These are phyloP conservation scores for Patiria miniata DNA, from an alignment of 35 echinoderm and acorn worm species.

Conservation along the genomic window DNA sequence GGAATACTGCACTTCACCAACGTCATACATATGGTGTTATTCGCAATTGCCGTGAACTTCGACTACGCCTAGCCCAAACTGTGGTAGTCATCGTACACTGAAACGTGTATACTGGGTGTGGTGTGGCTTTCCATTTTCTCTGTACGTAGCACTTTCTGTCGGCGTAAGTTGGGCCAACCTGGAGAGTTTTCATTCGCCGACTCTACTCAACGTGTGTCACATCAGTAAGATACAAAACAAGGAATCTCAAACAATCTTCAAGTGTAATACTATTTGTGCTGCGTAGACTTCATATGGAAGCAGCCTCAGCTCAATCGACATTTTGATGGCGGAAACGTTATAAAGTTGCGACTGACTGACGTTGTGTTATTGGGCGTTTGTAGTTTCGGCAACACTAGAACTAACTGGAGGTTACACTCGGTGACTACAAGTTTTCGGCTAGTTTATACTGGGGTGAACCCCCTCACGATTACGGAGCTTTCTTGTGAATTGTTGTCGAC, in stretches of 20 bases:
- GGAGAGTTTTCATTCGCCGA: neutral
- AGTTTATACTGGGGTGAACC: too few species aligned
- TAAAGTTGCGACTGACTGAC: too few species aligned
- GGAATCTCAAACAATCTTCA: neutral
- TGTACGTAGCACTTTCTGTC: neutral
- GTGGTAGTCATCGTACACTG: neutral
- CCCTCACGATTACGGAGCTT: too few species aligned
- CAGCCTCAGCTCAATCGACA: too few species aligned
- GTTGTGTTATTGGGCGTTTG: too few species aligned
- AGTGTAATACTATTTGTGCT: too few species aligned
- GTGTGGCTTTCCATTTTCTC: neutral
- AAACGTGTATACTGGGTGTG: conserved; percentile 4
- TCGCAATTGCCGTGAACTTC: neutral
- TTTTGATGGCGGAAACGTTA: too few species aligned
- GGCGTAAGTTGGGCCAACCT: neutral
- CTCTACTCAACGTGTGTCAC: neutral
- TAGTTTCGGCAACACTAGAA: too few species aligned
- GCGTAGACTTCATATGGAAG: too few species aligned
- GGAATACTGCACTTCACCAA: neutral
- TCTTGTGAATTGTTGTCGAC: too few species aligned
- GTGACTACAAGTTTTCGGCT: too few species aligned
- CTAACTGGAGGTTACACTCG: too few species aligned
- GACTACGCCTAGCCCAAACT: neutral
- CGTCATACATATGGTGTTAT: neutral
- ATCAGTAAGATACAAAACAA: neutral